Percentiles rank a stretch among this genome's conserved stretches.
Evolutionary conservation across 1,140 invertebrate genomes (phyloP).

Genomic region (Zaprionus nigranus): DNA sequence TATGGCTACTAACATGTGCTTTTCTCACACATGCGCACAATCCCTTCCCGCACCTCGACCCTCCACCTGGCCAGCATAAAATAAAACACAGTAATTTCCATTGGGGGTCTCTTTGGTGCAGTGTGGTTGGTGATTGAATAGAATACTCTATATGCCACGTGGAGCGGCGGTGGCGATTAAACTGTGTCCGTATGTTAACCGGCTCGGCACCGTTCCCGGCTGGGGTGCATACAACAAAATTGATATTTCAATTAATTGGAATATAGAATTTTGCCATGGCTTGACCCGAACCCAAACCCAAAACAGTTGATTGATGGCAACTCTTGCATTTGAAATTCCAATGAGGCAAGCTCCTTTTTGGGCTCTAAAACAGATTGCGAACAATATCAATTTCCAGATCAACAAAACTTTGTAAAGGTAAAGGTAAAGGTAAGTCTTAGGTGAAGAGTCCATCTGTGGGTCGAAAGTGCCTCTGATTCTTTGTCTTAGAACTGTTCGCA

Average conservation of each 20-base stretch:
- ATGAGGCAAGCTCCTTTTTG: neutral
- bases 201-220: too few relatives aligned
- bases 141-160: neutral
- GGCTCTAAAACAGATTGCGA: neutral
- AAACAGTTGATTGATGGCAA: constrained; percentile 31
- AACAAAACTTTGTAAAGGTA: neutral
- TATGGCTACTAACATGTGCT: constrained; percentile 52
- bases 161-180: neutral
- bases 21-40: constrained; percentile 22
- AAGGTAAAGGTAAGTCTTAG: neutral
- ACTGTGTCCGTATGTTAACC: too few relatives aligned
- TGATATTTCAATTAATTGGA: constrained; percentile 41
- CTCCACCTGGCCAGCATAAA: constrained; percentile 5
- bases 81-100: constrained; percentile 26
- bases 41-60: neutral
- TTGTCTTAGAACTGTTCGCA: neutral
- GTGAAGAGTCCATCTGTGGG: neutral
- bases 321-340: neutral
- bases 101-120: neutral
- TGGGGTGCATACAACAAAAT: constrained; percentile 11
- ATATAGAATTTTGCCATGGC: constrained; percentile 20
- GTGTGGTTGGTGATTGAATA: constrained; percentile 28
- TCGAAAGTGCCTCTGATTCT: too few relatives aligned
- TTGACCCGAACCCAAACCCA: neutral
- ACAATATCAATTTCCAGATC: neutral